These are phyloP conservation scores for Halcyon smyrnensis DNA, from an alignment of 2,797 vertebrate species.

Conservation along the genomic window DNA sequence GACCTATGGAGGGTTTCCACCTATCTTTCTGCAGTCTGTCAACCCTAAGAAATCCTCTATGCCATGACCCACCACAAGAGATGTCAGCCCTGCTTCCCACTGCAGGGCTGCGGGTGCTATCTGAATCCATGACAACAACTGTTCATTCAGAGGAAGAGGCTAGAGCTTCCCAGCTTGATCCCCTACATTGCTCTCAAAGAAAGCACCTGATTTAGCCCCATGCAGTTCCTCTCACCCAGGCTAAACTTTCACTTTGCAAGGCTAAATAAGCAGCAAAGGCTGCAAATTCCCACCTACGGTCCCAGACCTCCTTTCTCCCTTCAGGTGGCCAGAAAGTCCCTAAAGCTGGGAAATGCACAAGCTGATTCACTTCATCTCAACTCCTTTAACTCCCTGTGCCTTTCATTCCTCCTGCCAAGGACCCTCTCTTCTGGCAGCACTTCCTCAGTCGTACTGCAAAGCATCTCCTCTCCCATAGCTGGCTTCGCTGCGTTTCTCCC, in stretches of 20 bases:
- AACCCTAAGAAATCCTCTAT: background rate
- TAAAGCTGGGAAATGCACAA: background rate
- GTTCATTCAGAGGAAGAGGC: rapidly evolving
- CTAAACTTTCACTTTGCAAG: background rate
- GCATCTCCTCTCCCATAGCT: background rate
- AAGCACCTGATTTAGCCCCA: background rate
- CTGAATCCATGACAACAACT: background rate
- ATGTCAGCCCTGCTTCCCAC: background rate
- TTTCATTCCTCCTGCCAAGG: background rate
- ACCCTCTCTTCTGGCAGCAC: background rate
- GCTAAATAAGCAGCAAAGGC: background rate
- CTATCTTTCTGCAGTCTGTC: background rate
- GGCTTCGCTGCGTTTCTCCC: rapidly evolving
- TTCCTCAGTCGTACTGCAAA: background rate
- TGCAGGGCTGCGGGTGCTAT: background rate
- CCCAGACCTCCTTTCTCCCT: background rate
- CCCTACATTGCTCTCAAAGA: background rate
- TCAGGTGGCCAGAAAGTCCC: background rate
- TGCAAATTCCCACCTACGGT: background rate
- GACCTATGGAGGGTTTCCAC: background rate
- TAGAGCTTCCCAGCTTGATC: background rate
- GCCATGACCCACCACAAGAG: background rate
- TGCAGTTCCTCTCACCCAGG: background rate
- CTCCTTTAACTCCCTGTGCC: background rate
- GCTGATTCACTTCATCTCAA: background rate